Evolutionary conservation across 2,797 vertebrate species (phyloP).

Genomic region (Siniperca scherzeri): DNA sequence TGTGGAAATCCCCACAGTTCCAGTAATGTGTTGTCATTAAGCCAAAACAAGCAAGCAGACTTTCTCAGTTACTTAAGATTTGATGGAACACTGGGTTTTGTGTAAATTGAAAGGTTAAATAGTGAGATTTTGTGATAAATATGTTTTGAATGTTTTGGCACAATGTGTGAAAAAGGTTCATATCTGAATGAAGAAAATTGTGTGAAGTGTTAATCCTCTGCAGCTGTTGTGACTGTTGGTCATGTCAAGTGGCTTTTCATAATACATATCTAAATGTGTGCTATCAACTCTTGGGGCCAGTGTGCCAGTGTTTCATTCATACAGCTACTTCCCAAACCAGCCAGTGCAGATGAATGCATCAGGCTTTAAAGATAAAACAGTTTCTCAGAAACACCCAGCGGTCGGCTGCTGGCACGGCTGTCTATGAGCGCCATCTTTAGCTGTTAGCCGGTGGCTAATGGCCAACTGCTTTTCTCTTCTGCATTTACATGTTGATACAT

Average conservation of each 20-base stretch:
- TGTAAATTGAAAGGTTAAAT: slow-evolving; percentile 10
- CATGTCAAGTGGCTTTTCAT: not conserved
- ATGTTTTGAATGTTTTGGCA: not conserved
- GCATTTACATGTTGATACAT: too few relatives aligned
- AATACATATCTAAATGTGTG: not conserved
- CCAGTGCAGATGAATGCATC: not conserved
- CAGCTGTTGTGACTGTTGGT: not conserved
- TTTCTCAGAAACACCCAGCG: not conserved
- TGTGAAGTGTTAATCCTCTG: not conserved
- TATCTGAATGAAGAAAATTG: not conserved
- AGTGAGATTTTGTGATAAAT: not conserved
- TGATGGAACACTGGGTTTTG: not conserved
- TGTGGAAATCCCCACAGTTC: slow-evolving; percentile 55
- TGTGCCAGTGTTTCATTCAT: not conserved
- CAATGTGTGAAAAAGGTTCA: not conserved
- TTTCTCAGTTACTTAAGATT: slow-evolving; percentile 11
- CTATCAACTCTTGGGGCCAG: not conserved
- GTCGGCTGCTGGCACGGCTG: too few relatives aligned
- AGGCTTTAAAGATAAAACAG: not conserved
- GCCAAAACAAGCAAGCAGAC: slow-evolving; percentile 18
- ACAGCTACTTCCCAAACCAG: not conserved
- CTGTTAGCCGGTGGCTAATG: not conserved
- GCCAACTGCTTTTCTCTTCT: not conserved
- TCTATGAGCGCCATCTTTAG: not conserved
- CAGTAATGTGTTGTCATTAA: slow-evolving; percentile 40